Conservation (phyloP, 2,888 invertebrate genomes). For the Yponomeuta malinellus region DNA sequence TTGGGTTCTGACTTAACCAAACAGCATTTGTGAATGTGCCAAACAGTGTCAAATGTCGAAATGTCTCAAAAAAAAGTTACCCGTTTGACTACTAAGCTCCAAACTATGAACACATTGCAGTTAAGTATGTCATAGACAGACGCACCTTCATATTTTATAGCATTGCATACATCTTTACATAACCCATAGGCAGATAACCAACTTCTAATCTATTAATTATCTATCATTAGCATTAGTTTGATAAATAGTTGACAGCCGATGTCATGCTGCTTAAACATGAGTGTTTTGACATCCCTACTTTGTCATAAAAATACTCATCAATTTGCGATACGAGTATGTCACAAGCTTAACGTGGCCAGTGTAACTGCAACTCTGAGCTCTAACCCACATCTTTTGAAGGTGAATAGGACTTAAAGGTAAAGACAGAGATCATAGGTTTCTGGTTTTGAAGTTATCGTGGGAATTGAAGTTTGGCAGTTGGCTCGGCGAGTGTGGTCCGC, state of each 20-base stretch:
- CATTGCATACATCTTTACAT: background rate
- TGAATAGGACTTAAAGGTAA: background rate
- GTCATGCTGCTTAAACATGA: background rate
- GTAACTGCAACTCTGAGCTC: background rate
- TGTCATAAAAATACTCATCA: background rate
- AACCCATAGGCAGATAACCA: background rate
- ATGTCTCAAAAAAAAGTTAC: background rate
- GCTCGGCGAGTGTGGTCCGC: slow-evolving; percentile 28
- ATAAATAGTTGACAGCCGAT: background rate
- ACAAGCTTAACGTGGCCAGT: background rate
- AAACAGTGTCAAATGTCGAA: background rate
- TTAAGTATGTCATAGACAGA: background rate
- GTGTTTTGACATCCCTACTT: background rate
- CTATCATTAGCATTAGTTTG: background rate
- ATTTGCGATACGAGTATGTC: background rate
- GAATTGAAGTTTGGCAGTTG: slow-evolving; percentile 33
- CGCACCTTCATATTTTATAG: background rate
- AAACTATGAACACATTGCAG: background rate
- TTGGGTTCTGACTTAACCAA: background rate
- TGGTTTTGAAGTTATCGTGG: slow-evolving; percentile 30
- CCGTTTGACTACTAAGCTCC: background rate
- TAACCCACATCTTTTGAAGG: background rate
- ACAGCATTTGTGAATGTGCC: background rate
- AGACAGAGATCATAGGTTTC: background rate
- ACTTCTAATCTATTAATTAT: background rate